Evolutionary conservation across 2,888 invertebrate genomes (phyloP), one percentile per base, ranked within the genome.

Genomic region (Pseudeuparius sepicola): DNA sequence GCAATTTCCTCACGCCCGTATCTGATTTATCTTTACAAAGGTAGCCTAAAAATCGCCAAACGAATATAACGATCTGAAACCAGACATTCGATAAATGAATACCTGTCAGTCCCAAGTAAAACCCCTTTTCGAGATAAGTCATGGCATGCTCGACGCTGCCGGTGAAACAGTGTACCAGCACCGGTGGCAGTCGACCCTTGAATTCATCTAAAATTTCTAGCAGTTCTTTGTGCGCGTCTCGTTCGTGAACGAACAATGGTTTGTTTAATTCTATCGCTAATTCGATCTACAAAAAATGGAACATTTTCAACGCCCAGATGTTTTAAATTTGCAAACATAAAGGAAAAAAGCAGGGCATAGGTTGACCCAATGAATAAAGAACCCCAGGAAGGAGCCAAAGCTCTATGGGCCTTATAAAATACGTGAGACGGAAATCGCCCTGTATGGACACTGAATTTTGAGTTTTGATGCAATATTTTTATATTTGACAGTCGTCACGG

Each of bases 1-100:
- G 60, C 41, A 90, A 65, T 56, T 85, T 77, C 34, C 90, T 70
- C 3, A 94, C 83, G 7, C 93, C 92, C 34, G 84, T 82, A 54
- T 89, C 88, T 4, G 88, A 85, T 63, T 90, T 92, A 55, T 93
- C 93, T 68, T 92, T 87, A 66, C 87, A 88, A 10, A 88, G 66
- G 53, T 84, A 87, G 17, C 88, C 83, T 63, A 61, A 58, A 56
- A 58, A 40, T 26, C 20, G 9, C 7, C 20, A 20, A 20, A 7
- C 7, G 7, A 7, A 9, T 20, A 7, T 20, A 7, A 20, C 7
- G 7, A 16, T 24, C n/a, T 24, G 14, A 17, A 15, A 16, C 12
- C n/a, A 33, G 11, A n/a, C n/a, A n/a, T n/a, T n/a, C n/a, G n/a
- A n/a, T n/a, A n/a, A n/a, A n/a, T n/a, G n/a, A 17, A 18, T 44